Evolutionary conservation across 2,888 invertebrate genomes (phyloP), one percentile per base, ranked within the genome.

Genomic region (Ormyrus rosae): DNA sequence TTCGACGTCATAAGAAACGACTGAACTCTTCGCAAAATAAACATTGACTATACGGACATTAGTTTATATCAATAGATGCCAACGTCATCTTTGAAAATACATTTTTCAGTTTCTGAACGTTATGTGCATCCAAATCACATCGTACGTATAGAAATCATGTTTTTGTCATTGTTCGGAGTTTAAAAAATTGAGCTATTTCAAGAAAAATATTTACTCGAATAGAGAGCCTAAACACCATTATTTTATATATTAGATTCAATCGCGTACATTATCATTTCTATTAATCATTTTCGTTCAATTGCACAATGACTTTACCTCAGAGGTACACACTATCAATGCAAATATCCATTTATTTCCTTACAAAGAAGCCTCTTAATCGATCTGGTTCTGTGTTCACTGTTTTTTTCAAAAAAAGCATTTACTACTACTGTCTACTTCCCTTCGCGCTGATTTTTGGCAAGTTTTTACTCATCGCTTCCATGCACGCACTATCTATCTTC

Each of bases 181-280:
- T 77, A 80, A 73, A 82, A 81, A 80, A 77, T 80, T 79, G 73
- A 80, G 65, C 80, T 80, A 77, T 82, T 64, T 82, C 73, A 77
- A 82, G 82, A 82, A 82, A 82, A 82, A 82, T 82, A 82, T 73
- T 74, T 55, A 80, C 77, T 82, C 74, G 68, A 80, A 73, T 82
- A 77, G 77, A 19, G 19, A 77, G 77, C 51, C 79, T 80, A 77
- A 82, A 79, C 63, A 80, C 75, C 77, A 74, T 77, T 82, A 73
- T 76, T 55, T 50, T 72, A 73, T 68, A 19, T 67, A 70, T 73
- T 74, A 78, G 60, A 74, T 73, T 79, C 75, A 75, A 81, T 67
- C 73, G 68, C 60, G 50, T 77, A 70, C 67, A 6, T 72, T 34
- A 6, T 60, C 19, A n/a, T 69, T 48, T 65, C 55, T 58, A n/a